Conservation (phyloP, 2,797 vertebrate genomes). For the Octomys mimax region DNA sequence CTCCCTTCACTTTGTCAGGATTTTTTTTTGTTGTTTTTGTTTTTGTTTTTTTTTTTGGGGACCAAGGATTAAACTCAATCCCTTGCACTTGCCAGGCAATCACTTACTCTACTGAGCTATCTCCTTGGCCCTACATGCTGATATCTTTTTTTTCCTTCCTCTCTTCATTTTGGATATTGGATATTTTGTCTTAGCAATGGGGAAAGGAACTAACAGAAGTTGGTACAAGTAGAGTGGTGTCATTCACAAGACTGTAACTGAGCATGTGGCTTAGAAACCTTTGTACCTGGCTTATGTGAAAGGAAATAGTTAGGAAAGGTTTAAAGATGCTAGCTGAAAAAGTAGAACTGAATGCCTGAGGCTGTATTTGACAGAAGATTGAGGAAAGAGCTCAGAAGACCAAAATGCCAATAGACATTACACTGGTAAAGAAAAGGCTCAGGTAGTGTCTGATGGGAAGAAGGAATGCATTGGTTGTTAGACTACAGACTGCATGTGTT, state of each 20-base stretch:
- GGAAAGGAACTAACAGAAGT: background rate
- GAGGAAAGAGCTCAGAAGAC: background rate
- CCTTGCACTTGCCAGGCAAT: no score
- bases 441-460: background rate
- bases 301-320: background rate
- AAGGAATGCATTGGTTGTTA: background rate
- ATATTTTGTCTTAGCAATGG: background rate
- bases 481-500: background rate
- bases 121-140: no score
- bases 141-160: background rate
- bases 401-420: background rate
- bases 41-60: no score
- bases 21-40: no score
- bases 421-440: background rate
- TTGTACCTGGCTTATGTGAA: background rate
- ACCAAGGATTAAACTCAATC: no score
- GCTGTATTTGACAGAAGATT: background rate
- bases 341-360: background rate
- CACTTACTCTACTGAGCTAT: no score
- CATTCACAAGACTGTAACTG: no score
- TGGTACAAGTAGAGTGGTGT: background rate
- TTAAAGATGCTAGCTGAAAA: background rate
- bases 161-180: background rate
- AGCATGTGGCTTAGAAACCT: background rate
- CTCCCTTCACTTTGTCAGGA: background rate